Conservation (phyloP, 2,888 invertebrate species). For the Rhingia rostrata region DNA sequence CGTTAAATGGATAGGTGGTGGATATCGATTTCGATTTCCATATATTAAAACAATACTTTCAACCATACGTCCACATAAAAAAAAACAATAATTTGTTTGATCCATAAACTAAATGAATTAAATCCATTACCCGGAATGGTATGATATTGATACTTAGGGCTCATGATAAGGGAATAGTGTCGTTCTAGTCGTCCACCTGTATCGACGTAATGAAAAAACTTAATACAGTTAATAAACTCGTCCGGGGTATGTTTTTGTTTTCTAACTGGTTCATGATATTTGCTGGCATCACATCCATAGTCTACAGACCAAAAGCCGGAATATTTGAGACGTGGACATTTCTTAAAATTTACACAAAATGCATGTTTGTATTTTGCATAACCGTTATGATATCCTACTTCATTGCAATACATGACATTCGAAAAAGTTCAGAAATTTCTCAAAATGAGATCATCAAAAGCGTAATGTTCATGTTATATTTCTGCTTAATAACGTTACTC, state of each 20-base stretch:
- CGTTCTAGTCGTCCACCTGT: neutral
- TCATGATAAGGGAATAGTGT: neutral
- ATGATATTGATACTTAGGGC: neutral
- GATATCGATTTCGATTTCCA: no score
- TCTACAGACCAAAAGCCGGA: neutral
- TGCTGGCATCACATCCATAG: constrained; percentile 34
- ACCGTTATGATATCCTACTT: neutral
- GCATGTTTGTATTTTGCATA: neutral
- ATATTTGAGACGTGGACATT: constrained; percentile 1
- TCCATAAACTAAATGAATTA: neutral
- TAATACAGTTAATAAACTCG: constrained; percentile 31
- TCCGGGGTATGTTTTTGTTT: constrained; percentile 26
- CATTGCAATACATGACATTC: neutral
- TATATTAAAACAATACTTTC: no score
- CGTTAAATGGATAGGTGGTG: no score
- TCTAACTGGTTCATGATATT: constrained; percentile 43
- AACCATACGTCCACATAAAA: neutral
- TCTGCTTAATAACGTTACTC: constrained; percentile 24
- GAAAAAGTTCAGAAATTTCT: neutral
- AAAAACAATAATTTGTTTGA: neutral
- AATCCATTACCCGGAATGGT: neutral
- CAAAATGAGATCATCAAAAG: neutral
- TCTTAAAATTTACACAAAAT: constrained; percentile 10
- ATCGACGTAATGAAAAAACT: constrained; percentile 7
- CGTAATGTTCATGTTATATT: neutral